Evolutionary conservation across 2,888 invertebrate species (phyloP), one percentile per base, ranked within the genome.

Genomic region (Morpho helenor): DNA sequence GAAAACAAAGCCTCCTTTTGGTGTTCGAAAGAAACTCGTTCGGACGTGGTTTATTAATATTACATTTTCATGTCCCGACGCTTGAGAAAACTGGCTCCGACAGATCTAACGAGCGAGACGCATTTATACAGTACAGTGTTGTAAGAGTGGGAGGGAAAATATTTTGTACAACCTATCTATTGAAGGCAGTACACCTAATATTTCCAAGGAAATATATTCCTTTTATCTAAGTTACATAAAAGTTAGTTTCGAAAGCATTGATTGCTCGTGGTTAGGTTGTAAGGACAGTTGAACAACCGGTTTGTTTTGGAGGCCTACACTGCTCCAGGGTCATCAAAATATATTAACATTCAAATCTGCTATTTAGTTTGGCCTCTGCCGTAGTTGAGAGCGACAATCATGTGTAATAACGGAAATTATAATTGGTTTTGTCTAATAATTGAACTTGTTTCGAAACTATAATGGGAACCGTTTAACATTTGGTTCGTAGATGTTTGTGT

Each of bases 61-160:
- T 59, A 74, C 74, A 75, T 75, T 75, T 74, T 77, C 71, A 73
- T 75, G 72, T 75, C 73, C 72, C 76, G 74, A 78, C 72, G 71
- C 69, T 80, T 76, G 76, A 80, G 79, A 79, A 80, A 84, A 82
- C 82, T 83, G 77, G 81, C 78, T 82, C 66, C 76, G 80, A 79
- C 79, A 80, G 79, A 76, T 76, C 73, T 68, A 67, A 59, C 51
- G 76, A 79, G 44, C 43, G 75, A 68, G 80, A 83, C 56, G 58
- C 44, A 52, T 2, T 49, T 66, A 72, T 61, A 48, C 40, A 3
- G 23, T 70, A 68, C 61, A 46, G 16, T 52, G 42, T 56, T 3
- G 48, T 16, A n/a, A 5, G 54, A 67, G 7, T 22, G 51, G 52
- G 61, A 67, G 23, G 48, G 41, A 40, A 40, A 7, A 55, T 70